Evolutionary conservation across 2,797 vertebrate species (phyloP), one percentile per base, ranked within the genome.

Genomic region (Antrozous pallidus): DNA sequence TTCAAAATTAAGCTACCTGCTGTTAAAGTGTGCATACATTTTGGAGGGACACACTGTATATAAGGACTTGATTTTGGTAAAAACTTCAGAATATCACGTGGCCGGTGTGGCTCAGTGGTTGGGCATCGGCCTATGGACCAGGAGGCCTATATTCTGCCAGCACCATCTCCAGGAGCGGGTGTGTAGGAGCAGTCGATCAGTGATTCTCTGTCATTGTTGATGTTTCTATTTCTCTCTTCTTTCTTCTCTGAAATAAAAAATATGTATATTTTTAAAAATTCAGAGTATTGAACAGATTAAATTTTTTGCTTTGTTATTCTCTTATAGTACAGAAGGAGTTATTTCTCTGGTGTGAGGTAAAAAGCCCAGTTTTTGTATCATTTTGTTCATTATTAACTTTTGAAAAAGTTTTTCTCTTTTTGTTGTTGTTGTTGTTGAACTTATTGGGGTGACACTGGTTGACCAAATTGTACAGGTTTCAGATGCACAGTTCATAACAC

Each of bases 361-460:
- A 93, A 73, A 89, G 33, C 31, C 28, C 67, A 94, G 6, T 91
- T 93, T 91, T 93, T 73, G 8, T 96, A 12, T 73, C 33, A 51
- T 95, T 95, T 94, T 88, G 38, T 95, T 93, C 11, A 65, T 95
- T 95, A 83, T 80, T 71, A 81, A 26, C 83, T 89, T 95, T 91
- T 86, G 42, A 56, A 80, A 92, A 89, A 49, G 22, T 20, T 71
- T 77, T 88, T 63, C 31, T 61, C 13, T 28, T 16, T 17, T 33
- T n/a, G 2, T 17, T 1, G 8, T 18, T 16, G 8, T 67, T 67
- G 33, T 67, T 67, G n/a, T 67, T 67, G n/a, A 67, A 20, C n/a
- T 33, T 33, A 65, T 18, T 33, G 63, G 63, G 16, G 63, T 67
- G 17, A 33, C n/a, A 65, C 16, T 67, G 8, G n/a, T 67, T 33